Evolutionary conservation across 2,888 invertebrate species (phyloP).

Genomic region (Melanargia galathea): DNA sequence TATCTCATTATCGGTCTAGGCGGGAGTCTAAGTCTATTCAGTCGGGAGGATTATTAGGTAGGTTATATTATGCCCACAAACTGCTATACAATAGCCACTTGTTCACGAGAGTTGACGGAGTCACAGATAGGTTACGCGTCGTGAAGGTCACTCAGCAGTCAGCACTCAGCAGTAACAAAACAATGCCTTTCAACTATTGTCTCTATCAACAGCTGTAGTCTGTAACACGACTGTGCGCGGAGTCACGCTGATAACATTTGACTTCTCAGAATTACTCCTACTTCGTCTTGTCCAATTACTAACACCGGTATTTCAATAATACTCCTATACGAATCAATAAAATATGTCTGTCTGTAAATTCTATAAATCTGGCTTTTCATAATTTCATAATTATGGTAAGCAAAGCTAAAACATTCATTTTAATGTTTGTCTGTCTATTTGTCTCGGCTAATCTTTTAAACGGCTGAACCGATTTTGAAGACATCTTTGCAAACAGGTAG

Average conservation of each 20-base stretch:
- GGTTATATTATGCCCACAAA: no score
- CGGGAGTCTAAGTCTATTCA: no score
- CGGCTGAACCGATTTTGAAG: not conserved
- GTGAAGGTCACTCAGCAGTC: not conserved
- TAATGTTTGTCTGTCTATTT: not conserved
- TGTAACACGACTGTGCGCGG: not conserved
- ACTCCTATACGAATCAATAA: not conserved
- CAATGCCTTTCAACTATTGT: slow-evolving; percentile 3
- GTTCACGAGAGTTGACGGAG: not conserved
- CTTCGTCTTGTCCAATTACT: not conserved
- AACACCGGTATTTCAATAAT: not conserved
- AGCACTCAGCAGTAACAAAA: not conserved
- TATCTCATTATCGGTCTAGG: no score
- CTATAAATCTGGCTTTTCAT: not conserved
- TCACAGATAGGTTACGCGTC: not conserved
- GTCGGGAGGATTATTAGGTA: no score
- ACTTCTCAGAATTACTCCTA: not conserved
- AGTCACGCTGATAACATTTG: not conserved
- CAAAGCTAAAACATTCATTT: no score
- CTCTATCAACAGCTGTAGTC: no score
- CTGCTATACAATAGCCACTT: not conserved
- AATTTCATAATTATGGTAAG: no score
- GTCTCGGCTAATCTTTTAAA: not conserved
- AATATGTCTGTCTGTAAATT: not conserved
- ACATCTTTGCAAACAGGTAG: not conserved